Conservation (phyloP, 2,113 vertebrate genomes). For the Sterrhoptilus dennistouni region DNA sequence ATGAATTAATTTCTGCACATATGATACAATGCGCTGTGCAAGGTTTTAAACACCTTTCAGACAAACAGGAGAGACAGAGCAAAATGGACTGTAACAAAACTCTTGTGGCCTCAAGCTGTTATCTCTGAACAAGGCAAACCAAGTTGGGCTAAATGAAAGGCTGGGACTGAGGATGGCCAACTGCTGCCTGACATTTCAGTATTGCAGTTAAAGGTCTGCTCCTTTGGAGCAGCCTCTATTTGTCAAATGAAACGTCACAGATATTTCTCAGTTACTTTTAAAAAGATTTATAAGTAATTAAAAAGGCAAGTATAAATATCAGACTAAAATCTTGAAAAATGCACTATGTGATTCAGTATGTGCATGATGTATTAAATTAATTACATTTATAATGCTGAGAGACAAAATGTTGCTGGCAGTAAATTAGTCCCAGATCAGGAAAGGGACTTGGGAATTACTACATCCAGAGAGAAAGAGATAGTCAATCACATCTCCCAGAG, state of each 20-base stretch:
- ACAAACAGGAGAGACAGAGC: neutral
- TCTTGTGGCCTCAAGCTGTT: neutral
- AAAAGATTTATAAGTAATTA: neutral
- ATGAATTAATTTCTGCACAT: neutral
- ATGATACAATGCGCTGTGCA: neutral
- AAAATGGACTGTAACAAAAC: neutral
- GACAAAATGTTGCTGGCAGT: neutral
- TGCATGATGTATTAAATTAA: neutral
- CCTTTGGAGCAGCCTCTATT: neutral
- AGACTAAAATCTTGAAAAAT: neutral
- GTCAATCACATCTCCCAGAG: neutral
- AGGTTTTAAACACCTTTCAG: neutral
- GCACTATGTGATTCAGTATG: neutral
- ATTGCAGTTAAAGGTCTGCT: neutral
- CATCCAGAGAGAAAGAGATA: neutral
- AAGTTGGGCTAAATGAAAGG: neutral
- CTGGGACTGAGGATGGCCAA: neutral
- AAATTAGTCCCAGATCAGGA: neutral
- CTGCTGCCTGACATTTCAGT: neutral
- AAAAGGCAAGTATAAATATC: neutral
- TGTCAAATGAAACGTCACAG: neutral
- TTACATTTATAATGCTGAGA: neutral
- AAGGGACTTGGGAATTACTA: neutral
- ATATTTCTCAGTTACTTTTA: neutral
- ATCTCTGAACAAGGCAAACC: neutral